Conservation (phyloP, 2,797 vertebrate species). For the Sebastes melanostomus region DNA sequence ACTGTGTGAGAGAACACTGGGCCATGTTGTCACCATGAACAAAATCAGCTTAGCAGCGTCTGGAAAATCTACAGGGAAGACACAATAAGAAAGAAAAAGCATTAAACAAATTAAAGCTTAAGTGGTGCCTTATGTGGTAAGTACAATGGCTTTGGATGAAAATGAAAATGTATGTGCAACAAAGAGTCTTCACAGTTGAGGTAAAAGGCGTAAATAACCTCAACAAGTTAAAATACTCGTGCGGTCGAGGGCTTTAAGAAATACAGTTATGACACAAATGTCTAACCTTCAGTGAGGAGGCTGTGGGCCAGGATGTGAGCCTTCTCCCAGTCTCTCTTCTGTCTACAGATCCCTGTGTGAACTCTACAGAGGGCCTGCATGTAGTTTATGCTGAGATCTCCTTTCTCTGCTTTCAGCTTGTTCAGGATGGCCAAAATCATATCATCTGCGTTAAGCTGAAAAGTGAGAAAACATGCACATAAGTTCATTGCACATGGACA, state of each 20-base stretch:
- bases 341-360: constrained; percentile 90
- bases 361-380: constrained; percentile 91
- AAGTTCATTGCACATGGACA: background rate
- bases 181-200: background rate
- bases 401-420: constrained; percentile 86
- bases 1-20: constrained; percentile 82
- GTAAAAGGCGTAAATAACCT: background rate
- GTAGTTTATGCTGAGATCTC: constrained; percentile 61
- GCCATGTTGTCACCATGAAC: constrained; percentile 92
- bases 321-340: constrained; percentile 86
- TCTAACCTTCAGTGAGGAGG: constrained; percentile 90
- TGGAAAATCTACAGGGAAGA: constrained; percentile 84
- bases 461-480: background rate
- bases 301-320: constrained; percentile 90
- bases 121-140: background rate
- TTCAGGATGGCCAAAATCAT: constrained; percentile 83
- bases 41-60: constrained; percentile 88
- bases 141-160: background rate
- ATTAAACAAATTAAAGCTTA: background rate
- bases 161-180: background rate
- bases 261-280: background rate
- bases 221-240: background rate
- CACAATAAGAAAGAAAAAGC: background rate
- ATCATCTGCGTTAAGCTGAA: constrained; percentile 80
- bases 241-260: background rate